Conservation (phyloP, 2,888 invertebrate genomes). For the Andrena minutula region DNA sequence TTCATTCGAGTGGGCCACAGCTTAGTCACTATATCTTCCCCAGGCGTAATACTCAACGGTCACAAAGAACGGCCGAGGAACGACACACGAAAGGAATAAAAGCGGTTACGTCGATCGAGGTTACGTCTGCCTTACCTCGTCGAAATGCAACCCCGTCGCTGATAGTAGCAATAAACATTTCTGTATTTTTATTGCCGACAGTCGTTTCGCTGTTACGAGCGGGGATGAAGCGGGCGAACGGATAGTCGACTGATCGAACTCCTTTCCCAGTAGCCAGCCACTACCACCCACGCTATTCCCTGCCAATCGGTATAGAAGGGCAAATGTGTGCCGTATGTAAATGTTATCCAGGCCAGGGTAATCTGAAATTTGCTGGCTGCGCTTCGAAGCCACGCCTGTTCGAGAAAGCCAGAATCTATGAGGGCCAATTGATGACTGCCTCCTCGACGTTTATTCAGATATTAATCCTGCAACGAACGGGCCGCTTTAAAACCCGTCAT, state of each 20-base stretch:
- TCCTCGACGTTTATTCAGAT: conserved; percentile 30
- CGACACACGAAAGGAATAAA: neutral
- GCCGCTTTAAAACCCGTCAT: conserved; percentile 14
- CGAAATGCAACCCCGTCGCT: conserved; percentile 30
- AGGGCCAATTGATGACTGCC: conserved; percentile 29
- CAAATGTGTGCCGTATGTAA: conserved; percentile 81
- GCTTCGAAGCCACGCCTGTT: conserved; percentile 44
- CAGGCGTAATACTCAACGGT: neutral
- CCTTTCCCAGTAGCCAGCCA: conserved; percentile 17
- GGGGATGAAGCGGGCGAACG: conserved; percentile 11
- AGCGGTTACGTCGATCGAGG: conserved; percentile 33
- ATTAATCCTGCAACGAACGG: conserved; percentile 35
- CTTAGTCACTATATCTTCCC: too few relatives aligned
- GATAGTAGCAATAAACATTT: conserved; percentile 66
- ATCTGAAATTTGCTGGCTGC: conserved; percentile 79
- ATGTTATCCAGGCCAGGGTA: conserved; percentile 79
- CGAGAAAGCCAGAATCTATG: conserved; percentile 38
- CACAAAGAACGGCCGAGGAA: neutral
- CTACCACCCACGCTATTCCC: conserved; percentile 34
- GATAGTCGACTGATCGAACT: conserved; percentile 26
- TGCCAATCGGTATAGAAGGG: conserved; percentile 56
- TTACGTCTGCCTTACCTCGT: conserved; percentile 4
- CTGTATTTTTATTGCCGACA: conserved; percentile 55
- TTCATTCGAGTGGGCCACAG: too few relatives aligned
- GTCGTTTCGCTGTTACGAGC: conserved; percentile 27